Base-by-base conservation (phyloP, 2,888 invertebrate species). In the Erebia palarica region DNA sequence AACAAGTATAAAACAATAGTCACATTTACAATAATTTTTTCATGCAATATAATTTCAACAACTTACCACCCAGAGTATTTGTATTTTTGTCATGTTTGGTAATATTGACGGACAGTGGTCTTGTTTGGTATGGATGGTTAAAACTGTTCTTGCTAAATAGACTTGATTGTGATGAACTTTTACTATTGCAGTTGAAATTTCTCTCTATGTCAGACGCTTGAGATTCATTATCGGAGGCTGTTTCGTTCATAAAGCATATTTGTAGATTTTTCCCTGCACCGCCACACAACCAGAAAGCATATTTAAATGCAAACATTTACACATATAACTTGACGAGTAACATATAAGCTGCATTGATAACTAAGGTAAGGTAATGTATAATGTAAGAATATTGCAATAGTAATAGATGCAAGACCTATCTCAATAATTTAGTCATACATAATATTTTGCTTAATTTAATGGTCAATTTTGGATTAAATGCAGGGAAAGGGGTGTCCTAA, bases 191-290 rank as follows among this genome's bases (percentile, higher is more conserved):
- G 78, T 82, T 87, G 74, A 84, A 77, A 82, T 84, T 91, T 83
- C 81, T 94, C 86, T 97, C 97, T 76, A 95, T 94, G 81, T 97
- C 97, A 69, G 96, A 96, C 76, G 94, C 94, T 77, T 96, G 96
- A 79, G 96, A 96, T 87, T 97, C 97, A 81, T 95, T 96, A 87
- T 97, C 97, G 67, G 97, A 97, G 73, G 96, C 96, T 70, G 97
- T 96, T 88, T 98, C 98, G 88, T 98, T 98, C 97, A 98, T 97
- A 91, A 98, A 98, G 94, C 98, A 98, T 82, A 98, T 98, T 94
- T 98, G 98, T 67, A 98, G 95, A 93, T 98, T 98, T 96, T 97
- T 98, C 79, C 97, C 97, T 97, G 88, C 42, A 87, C 88, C 80
- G 78, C 79, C 81, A 84, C 78, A 80, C 7, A 63, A 63, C 78